Evolutionary conservation across 2,888 invertebrate species (phyloP), one percentile per base, ranked within the genome.

Genomic region (Tetragonisca angustula): DNA sequence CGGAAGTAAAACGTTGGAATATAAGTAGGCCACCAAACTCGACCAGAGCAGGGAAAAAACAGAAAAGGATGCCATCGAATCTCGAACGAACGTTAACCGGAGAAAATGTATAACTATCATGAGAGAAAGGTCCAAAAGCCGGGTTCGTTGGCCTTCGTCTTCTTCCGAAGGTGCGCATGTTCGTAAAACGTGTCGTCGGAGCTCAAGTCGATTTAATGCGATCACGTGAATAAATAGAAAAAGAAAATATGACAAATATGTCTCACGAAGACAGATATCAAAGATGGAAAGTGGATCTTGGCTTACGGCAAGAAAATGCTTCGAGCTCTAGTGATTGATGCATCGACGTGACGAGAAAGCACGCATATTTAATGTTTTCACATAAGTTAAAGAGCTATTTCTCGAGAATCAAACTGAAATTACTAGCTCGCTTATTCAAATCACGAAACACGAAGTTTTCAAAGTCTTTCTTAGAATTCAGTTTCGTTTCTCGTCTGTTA

Each of bases 121-220:
- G 70, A 85, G 90, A 89, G 91, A 92, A 91, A 91, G 91, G 87
- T 89, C 88, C 85, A 86, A 84, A 87, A 88, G 87, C 81, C 69
- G 85, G 79, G 91, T 90, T 91, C 90, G 75, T 79, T 87, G 90
- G 79, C 90, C 91, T 88, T 84, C 36, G 70, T 68, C 72, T 49
- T 43, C 68, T 64, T 54, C 68, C 50, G 61, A 61, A 78, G 62
- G 50, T 70, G 43, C 61, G 32, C 32, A 52, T 67, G 43, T 69
- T 17, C 65, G 72, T 71, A 75, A 83, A 72, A n/a, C 32, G 15
- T 4, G 21, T 64, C 43, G 19, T 49, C 17, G 17, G 36, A 3
- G 21, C 61, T 68, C n/a, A 24, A 59, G 21, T 54, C 52, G 19
- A 70, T 50, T 76, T 32, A 70, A 56, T n/a, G n/a, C 61, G 50